A percentile compares a stretch with the other conserved stretches of the same genome.
These are phyloP conservation scores for Phymastichus coffea DNA, from an alignment of 1,140 invertebrate genomes.

Conservation along the genomic window DNA sequence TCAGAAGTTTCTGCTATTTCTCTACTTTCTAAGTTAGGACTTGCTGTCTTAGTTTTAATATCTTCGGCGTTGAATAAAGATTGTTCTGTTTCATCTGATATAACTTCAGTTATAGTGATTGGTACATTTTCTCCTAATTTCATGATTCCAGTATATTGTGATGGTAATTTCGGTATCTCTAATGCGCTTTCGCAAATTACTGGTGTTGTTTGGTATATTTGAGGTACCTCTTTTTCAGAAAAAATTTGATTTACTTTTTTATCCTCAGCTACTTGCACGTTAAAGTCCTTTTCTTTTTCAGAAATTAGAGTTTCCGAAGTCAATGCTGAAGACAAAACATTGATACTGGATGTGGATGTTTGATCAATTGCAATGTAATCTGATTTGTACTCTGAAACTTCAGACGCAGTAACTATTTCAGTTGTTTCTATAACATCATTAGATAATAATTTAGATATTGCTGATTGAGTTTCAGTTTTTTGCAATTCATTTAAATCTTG, in stretches of 20 bases:
- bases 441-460: conserved; percentile 17
- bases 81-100: conserved; percentile 37
- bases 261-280: neutral
- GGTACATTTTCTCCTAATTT: conserved; percentile 32
- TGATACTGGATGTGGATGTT: conserved; percentile 32
- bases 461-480: conserved; percentile 1
- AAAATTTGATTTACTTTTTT: neutral
- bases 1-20: conserved; percentile 38
- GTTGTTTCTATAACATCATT: conserved; percentile 4
- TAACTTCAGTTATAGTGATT: conserved; percentile 31
- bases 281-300: conserved; percentile 1
- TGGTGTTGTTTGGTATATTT: neutral
- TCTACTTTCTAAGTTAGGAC: conserved; percentile 34
- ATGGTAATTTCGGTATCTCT: neutral
- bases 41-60: conserved; percentile 32
- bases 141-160: conserved; percentile 27
- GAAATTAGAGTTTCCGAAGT: conserved; percentile 26
- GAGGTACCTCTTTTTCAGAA: neutral
- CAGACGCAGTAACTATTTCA: conserved; percentile 23
- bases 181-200: neutral
- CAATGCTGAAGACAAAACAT: conserved; percentile 31
- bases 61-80: conserved; percentile 17
- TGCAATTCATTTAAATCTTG: neutral
- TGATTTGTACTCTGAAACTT: conserved; percentile 22
- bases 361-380: conserved; percentile 1